Conservation (phyloP, 2,888 invertebrate genomes). For the Heteromyza rotundicornis region DNA sequence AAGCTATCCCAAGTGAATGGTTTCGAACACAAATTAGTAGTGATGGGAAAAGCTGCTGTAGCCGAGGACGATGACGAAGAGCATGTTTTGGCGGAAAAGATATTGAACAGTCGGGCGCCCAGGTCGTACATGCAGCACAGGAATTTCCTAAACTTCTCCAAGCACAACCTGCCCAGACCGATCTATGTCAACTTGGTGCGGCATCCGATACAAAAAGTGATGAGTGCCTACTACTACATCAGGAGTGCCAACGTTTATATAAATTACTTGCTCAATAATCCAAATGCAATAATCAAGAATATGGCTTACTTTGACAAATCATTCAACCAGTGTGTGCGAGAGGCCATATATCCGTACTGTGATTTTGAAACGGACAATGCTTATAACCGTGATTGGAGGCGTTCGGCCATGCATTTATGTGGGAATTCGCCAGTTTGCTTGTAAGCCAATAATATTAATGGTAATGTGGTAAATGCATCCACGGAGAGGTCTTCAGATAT, state of each 20-base stretch:
- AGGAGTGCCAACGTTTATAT: too few species aligned
- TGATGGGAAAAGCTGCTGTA: constrained; percentile 60
- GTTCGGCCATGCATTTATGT: constrained; percentile 84
- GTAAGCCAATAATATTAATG: too few species aligned
- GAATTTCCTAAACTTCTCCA: constrained; percentile 84
- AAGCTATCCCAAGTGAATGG: constrained; percentile 57
- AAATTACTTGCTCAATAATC: too few species aligned
- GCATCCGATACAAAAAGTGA: constrained; percentile 84
- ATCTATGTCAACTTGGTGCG: constrained; percentile 87
- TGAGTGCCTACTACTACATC: constrained; percentile 91
- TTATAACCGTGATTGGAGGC: constrained; percentile 80
- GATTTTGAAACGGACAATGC: constrained; percentile 74
- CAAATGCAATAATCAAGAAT: too few species aligned
- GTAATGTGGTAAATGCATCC: too few species aligned
- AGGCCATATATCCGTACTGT: constrained; percentile 25
- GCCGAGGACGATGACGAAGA: constrained; percentile 71
- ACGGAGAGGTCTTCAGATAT: too few species aligned
- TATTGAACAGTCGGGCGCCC: constrained; percentile 74
- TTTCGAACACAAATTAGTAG: constrained; percentile 67
- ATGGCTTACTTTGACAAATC: constrained; percentile 29
- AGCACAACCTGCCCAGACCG: constrained; percentile 76
- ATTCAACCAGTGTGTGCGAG: constrained; percentile 76
- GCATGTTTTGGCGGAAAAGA: constrained; percentile 70
- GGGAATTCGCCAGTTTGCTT: constrained; percentile 78
- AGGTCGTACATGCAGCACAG: constrained; percentile 86